Percentiles rank a stretch among this genome's conserved stretches.
Evolutionary conservation across 2,797 vertebrate genomes (phyloP).

Genomic region (Limnodromus scolopaceus): DNA sequence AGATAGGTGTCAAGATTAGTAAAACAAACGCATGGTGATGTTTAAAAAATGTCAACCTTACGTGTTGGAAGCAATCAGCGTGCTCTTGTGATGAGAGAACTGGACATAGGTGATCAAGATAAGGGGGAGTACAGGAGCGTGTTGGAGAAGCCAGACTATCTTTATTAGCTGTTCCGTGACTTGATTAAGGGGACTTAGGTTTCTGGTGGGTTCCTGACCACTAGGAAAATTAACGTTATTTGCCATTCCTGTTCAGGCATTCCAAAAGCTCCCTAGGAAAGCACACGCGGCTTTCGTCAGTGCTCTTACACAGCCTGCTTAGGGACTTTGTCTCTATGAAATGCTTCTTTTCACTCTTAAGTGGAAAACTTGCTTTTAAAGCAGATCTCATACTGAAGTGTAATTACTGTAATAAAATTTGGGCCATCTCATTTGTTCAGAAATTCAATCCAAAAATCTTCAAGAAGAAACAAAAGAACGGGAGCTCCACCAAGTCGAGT

Average conservation of each 20-base stretch:
- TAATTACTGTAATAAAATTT: background rate
- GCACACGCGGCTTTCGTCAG: background rate
- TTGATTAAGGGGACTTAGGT: background rate
- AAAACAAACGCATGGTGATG: background rate
- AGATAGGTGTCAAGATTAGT: background rate
- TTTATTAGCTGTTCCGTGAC: background rate
- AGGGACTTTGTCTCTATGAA: background rate
- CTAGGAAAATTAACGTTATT: background rate
- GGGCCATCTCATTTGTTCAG: conserved; percentile 71
- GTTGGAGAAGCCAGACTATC: background rate
- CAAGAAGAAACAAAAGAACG: conserved; percentile 98
- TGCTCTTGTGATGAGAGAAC: background rate
- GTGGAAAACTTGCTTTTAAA: background rate
- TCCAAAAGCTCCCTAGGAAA: background rate
- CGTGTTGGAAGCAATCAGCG: background rate
- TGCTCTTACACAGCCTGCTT: background rate
- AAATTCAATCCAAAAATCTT: conserved; percentile 99
- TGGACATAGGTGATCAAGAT: background rate
- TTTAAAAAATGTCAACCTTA: background rate
- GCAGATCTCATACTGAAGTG: background rate
- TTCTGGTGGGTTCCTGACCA: background rate
- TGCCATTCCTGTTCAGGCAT: background rate
- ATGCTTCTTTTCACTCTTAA: background rate
- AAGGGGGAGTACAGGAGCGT: background rate
- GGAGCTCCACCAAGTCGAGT: conserved; percentile 92